phyloP scores from a whole-genome alignment of 2,797 vertebrate genomes.

The Muscicapa striata region DNA sequence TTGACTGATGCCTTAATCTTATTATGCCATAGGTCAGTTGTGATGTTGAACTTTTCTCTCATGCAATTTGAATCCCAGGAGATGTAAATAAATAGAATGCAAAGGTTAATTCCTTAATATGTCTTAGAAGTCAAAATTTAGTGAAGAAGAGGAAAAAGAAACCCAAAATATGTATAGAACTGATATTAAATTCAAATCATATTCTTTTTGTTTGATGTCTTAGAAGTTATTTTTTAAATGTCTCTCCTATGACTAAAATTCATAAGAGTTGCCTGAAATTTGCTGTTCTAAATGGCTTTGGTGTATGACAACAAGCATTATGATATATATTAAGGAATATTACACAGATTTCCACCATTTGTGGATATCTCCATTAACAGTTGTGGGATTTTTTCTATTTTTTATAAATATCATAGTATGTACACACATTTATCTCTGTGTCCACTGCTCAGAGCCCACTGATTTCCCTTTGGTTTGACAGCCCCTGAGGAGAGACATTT shows the following conservation, averaged over 20 bases:
- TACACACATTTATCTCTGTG: background rate
- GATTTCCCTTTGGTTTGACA: background rate
- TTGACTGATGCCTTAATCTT: background rate
- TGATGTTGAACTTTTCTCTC: background rate
- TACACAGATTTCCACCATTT: background rate
- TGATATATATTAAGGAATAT: background rate
- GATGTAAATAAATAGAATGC: background rate
- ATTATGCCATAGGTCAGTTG: background rate
- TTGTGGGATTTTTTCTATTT: accelerated
- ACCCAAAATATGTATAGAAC: background rate
- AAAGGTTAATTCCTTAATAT: background rate
- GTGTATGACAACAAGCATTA: background rate
- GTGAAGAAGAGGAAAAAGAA: background rate
- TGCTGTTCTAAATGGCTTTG: background rate
- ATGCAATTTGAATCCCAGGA: background rate
- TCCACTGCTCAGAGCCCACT: background rate
- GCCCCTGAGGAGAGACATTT: background rate
- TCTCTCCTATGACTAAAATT: background rate
- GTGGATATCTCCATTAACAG: background rate
- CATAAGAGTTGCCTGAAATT: background rate
- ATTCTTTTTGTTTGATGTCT: background rate
- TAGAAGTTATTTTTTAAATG: background rate
- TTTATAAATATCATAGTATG: background rate
- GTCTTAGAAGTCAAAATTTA: background rate
- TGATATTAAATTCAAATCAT: background rate